phyloP scores from a whole-genome alignment of 1,140 invertebrate species.

The Mycetomoellerius zeteki region DNA sequence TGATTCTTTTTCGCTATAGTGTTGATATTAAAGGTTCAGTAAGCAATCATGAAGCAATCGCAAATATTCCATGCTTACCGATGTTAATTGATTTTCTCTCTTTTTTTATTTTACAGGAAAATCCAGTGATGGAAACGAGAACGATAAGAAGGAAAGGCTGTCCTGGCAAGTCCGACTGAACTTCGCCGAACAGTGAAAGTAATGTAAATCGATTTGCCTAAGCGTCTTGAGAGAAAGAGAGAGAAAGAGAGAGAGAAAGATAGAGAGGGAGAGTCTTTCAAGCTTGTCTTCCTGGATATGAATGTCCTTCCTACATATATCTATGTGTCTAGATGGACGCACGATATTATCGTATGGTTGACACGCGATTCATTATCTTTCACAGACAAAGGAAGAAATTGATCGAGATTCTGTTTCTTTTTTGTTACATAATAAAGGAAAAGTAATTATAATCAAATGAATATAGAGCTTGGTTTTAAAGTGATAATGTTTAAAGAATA shows the following conservation, averaged over 20 bases:
- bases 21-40: background rate
- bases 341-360: background rate
- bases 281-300: slow-evolving; percentile 21
- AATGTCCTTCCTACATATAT: slow-evolving; percentile 38
- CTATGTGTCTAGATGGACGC: background rate
- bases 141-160: slow-evolving; percentile 46
- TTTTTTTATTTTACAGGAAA: slow-evolving; percentile 8
- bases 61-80: background rate
- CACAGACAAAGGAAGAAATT: slow-evolving; percentile 60
- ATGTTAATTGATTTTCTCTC: slow-evolving; percentile 14
- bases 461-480: background rate
- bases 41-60: background rate
- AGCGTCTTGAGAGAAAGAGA: slow-evolving; percentile 12
- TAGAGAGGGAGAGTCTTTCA: slow-evolving; percentile 36
- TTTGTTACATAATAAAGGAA: slow-evolving; percentile 21
- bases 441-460: background rate
- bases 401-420: slow-evolving; percentile 54
- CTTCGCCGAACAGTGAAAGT: slow-evolving; percentile 72
- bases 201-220: slow-evolving; percentile 64
- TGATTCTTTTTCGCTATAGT: background rate
- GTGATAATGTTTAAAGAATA: background rate
- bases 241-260: background rate
- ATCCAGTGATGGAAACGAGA: slow-evolving; percentile 17
- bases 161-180: slow-evolving; percentile 16
- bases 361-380: slow-evolving; percentile 23